A percentile compares a stretch with the other conserved stretches of the same genome.
These are phyloP conservation scores for Drosophila pseudoananassae DNA, from an alignment of 1,140 invertebrate species.

Conservation along the genomic window DNA sequence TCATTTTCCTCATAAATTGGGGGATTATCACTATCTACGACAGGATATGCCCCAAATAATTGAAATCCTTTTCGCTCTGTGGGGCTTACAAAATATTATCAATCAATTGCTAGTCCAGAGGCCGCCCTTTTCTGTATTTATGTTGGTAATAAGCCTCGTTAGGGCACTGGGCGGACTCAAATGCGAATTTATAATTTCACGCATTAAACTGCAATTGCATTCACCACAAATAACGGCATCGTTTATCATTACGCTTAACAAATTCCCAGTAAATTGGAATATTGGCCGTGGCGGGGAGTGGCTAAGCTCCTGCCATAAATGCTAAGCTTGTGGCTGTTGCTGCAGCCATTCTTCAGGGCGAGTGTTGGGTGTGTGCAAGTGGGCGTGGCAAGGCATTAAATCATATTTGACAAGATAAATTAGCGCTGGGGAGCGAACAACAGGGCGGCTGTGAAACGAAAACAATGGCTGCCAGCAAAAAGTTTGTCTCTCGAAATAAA, in stretches of 20 bases:
- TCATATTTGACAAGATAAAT: constrained; percentile 76
- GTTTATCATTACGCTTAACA: constrained; percentile 55
- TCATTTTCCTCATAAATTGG: constrained; percentile 9
- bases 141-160: not conserved
- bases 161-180: not conserved
- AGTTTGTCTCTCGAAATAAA: constrained; percentile 18
- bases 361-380: constrained; percentile 20
- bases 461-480: constrained; percentile 19
- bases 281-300: constrained; percentile 13
- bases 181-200: not conserved
- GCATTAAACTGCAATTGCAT: constrained; percentile 32
- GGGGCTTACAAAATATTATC: not conserved
- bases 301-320: constrained; percentile 14
- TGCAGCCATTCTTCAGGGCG: constrained; percentile 8
- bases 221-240: constrained; percentile 45
- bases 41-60: too few relatives aligned
- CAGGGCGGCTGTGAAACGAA: constrained; percentile 6
- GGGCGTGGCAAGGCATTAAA: constrained; percentile 52
- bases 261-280: constrained; percentile 59
- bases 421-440: constrained; percentile 29
- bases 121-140: not conserved
- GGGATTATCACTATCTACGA: not conserved
- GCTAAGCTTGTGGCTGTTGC: constrained; percentile 24
- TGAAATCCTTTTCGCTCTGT: not conserved
- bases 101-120: not conserved